phyloP scores from a whole-genome alignment of 2,113 vertebrate species.

The Raja brachyura region DNA sequence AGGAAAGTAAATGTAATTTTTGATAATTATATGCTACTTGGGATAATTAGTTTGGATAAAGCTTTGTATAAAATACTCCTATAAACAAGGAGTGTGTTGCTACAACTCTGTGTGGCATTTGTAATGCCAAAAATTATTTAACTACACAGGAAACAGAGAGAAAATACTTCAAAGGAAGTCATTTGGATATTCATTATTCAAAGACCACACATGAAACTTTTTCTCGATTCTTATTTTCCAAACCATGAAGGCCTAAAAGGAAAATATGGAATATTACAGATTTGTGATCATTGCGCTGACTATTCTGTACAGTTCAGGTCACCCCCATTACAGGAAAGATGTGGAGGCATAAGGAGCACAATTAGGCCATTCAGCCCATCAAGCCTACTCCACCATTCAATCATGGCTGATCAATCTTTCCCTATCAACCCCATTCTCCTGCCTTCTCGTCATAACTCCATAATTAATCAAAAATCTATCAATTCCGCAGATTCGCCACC shows the following conservation, averaged over 20 bases:
- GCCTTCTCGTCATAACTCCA: too few species aligned
- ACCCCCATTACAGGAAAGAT: too few species aligned
- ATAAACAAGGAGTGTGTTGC: not conserved
- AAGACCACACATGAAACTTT: not conserved
- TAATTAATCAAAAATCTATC: too few species aligned
- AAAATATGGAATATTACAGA: not conserved
- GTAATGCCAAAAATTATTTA: not conserved
- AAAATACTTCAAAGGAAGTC: not conserved
- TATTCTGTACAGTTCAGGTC: too few species aligned
- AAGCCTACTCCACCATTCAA: too few species aligned
- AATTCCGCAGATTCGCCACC: too few species aligned
- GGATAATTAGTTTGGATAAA: not conserved
- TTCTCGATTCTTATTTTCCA: not conserved
- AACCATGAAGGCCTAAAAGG: not conserved
- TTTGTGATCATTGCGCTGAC: not conserved
- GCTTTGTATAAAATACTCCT: not conserved
- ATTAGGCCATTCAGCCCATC: too few species aligned
- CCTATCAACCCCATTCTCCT: too few species aligned
- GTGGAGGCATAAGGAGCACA: too few species aligned
- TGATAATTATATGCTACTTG: not conserved
- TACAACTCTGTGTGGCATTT: not conserved
- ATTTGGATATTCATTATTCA: not conserved
- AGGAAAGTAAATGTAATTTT: not conserved
- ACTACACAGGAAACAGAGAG: not conserved
- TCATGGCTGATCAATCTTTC: too few species aligned